Conservation (phyloP, 2,797 vertebrate genomes). For the Manis pentadactyla region DNA sequence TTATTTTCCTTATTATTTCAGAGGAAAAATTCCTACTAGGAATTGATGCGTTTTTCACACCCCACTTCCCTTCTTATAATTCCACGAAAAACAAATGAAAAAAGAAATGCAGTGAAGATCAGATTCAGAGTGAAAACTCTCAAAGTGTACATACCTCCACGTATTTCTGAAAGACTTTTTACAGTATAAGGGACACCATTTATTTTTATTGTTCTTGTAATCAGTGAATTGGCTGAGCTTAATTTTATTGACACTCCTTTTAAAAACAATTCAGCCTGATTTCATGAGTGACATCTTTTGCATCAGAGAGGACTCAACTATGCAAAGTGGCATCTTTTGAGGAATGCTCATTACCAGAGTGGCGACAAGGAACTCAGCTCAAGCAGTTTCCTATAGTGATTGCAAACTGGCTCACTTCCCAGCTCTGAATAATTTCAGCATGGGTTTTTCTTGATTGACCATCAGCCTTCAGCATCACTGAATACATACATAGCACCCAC, state of each 20-base stretch:
- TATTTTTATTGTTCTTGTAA: constrained; percentile 72
- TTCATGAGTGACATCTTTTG: constrained; percentile 67
- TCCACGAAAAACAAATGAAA: not conserved
- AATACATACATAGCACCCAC: constrained; percentile 23
- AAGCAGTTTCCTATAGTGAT: constrained; percentile 72
- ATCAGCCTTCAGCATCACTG: constrained; percentile 71
- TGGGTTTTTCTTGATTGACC: constrained; percentile 71
- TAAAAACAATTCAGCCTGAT: constrained; percentile 70
- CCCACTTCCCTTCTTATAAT: not conserved
- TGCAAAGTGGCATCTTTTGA: constrained; percentile 67
- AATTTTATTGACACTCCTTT: constrained; percentile 72
- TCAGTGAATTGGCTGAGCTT: constrained; percentile 66
- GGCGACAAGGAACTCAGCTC: constrained; percentile 62
- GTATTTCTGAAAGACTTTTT: constrained; percentile 44
- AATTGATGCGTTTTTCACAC: constrained; percentile 18
- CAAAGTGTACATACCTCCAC: not conserved
- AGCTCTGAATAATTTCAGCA: constrained; percentile 56
- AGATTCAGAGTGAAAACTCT: not conserved
- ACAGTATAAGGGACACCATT: constrained; percentile 27
- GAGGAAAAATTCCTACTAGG: not conserved
- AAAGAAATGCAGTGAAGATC: constrained; percentile 6
- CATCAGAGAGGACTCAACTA: constrained; percentile 60
- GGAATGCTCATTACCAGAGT: constrained; percentile 67
- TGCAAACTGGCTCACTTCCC: constrained; percentile 75
- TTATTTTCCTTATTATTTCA: constrained; percentile 24